These are phyloP conservation scores for Theonella swinhoei DNA, from an alignment of 37 sponge, comb jelly and placozoan genomes.

Conservation along the genomic window DNA sequence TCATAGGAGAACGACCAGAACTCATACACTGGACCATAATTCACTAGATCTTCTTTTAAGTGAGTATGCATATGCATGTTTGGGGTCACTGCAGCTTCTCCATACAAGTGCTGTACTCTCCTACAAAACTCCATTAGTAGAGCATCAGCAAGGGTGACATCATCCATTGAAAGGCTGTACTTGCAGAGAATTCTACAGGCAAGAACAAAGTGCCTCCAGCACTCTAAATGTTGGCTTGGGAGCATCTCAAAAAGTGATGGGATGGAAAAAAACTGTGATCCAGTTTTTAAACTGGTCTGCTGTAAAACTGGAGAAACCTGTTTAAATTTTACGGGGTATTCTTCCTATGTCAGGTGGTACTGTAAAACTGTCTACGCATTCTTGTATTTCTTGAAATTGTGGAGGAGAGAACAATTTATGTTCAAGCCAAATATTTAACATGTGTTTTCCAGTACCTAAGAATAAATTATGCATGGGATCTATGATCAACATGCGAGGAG, in stretches of 20 bases:
- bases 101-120: slow-evolving; percentile 25
- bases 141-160: slow-evolving; percentile 32
- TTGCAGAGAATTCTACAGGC: slow-evolving; percentile 54
- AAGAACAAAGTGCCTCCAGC: slow-evolving; percentile 56
- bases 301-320: slow-evolving; percentile 35
- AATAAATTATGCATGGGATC: slow-evolving; percentile 79
- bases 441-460: slow-evolving; percentile 62
- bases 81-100: slow-evolving; percentile 27
- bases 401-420: background rate
- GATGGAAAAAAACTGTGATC: slow-evolving; percentile 45
- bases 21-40: slow-evolving; percentile 48
- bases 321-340: slow-evolving; percentile 52
- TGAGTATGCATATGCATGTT: slow-evolving; percentile 56
- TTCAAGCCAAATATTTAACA: slow-evolving; percentile 8
- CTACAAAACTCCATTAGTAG: slow-evolving; percentile 48
- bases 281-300: slow-evolving; percentile 71
- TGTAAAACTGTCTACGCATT: slow-evolving; percentile 11
- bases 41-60: slow-evolving; percentile 9
- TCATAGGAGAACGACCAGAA: slow-evolving; percentile 54
- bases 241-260: slow-evolving; percentile 26
- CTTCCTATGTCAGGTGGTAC: slow-evolving; percentile 52
- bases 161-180: background rate
- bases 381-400: background rate
- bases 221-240: slow-evolving; percentile 33
- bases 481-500: slow-evolving; percentile 37